Conservation (phyloP, 2,888 invertebrate genomes). For the Sarcophaga rosellei region DNA sequence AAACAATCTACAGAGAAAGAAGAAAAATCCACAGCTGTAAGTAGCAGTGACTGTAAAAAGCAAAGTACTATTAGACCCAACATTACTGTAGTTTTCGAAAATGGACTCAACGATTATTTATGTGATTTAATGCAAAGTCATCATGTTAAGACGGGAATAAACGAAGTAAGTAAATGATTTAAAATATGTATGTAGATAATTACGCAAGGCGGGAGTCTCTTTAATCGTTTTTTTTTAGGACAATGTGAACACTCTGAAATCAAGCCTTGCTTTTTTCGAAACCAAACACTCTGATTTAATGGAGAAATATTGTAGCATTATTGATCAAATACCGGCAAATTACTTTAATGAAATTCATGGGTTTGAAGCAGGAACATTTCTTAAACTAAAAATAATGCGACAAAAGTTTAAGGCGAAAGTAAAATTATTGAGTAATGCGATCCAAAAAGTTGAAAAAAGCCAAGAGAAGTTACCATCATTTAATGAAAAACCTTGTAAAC, state of each 20-base stretch:
- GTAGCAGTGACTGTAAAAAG: neutral
- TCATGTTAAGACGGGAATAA: constrained; percentile 73
- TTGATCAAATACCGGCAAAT: constrained; percentile 85
- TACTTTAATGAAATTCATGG: constrained; percentile 85
- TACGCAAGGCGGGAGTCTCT: neutral
- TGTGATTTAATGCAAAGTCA: constrained; percentile 75
- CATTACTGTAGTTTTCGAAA: constrained; percentile 76
- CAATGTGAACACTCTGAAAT: constrained; percentile 71
- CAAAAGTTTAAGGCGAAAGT: constrained; percentile 84
- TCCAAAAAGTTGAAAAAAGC: constrained; percentile 72
- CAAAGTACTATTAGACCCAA: constrained; percentile 64
- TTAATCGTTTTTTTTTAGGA: constrained; percentile 51
- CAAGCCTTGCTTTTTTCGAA: constrained; percentile 79
- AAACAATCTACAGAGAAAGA: neutral
- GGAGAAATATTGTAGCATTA: constrained; percentile 85
- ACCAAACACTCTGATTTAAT: constrained; percentile 84
- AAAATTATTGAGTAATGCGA: constrained; percentile 79
- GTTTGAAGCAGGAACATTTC: constrained; percentile 83
- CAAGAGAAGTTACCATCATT: constrained; percentile 27
- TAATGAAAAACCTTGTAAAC: neutral
- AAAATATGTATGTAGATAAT: no score
- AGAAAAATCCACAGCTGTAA: neutral
- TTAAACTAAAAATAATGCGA: constrained; percentile 83
- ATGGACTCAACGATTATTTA: constrained; percentile 74
- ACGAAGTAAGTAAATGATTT: constrained; percentile 60